phyloP scores from a whole-genome alignment of 1,140 invertebrate species.

The Trypoxylus dichotomus region DNA sequence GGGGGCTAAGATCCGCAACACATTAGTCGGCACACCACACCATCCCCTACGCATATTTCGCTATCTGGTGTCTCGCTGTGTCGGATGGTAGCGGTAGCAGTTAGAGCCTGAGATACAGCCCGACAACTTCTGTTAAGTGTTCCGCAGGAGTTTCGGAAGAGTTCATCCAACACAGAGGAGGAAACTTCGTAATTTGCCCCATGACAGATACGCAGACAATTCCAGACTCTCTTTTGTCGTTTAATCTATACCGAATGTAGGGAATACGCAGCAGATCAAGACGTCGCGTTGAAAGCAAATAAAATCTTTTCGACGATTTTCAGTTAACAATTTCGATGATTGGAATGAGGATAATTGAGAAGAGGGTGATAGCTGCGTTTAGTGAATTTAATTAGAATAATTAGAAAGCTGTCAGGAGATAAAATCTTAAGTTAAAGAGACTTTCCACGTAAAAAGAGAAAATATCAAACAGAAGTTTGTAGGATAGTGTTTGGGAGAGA shows the following conservation, averaged over 20 bases:
- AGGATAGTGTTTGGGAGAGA: no score
- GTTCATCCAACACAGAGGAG: not conserved
- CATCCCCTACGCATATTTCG: conserved; percentile 5
- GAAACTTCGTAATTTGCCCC: not conserved
- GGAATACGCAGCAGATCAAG: not conserved
- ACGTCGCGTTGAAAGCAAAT: not conserved
- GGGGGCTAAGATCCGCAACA: not conserved
- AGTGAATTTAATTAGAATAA: not conserved
- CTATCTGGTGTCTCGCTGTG: not conserved
- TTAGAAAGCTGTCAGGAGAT: not conserved
- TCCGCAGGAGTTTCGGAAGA: conserved; percentile 1
- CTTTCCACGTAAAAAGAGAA: no score
- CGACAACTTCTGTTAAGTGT: conserved; percentile 7
- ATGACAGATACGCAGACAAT: not conserved
- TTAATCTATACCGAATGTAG: not conserved
- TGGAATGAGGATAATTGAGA: not conserved
- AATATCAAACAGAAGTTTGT: no score
- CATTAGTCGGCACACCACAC: conserved; percentile 8
- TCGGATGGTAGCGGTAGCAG: not conserved
- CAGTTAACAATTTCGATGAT: not conserved
- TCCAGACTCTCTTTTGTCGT: not conserved
- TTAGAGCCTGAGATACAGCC: no score
- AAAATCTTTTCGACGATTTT: not conserved
- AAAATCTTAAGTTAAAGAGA: not conserved
- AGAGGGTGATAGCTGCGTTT: not conserved